A percentile compares a stretch with the other conserved stretches of the same genome.
phyloP scores from a whole-genome alignment of 37 sponge, comb jelly and placozoan species.

The Diacarnus erythraeanus region DNA sequence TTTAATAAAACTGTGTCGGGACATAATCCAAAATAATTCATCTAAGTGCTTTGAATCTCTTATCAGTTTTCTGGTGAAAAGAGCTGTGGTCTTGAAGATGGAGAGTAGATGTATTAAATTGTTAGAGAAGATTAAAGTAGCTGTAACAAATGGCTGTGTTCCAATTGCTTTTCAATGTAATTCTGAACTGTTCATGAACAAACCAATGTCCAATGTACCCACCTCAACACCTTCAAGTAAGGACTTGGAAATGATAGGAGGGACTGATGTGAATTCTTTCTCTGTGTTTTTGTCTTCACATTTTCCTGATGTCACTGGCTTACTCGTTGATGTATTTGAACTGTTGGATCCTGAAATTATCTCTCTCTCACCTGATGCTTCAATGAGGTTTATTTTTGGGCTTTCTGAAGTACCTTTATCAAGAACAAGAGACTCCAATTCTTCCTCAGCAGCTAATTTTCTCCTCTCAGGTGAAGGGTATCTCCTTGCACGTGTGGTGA shows the following conservation, averaged over 20 bases:
- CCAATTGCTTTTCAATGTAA: constrained; percentile 27
- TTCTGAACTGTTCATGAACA: constrained; percentile 3
- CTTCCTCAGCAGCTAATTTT: background rate
- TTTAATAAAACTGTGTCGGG: background rate
- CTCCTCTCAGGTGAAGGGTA: constrained; percentile 53
- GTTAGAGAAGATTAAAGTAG: constrained; percentile 5
- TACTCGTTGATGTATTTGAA: constrained; percentile 47
- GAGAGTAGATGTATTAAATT: constrained; percentile 31
- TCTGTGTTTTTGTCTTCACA: background rate
- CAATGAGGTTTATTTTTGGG: constrained; percentile 31
- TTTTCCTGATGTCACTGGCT: constrained; percentile 35
- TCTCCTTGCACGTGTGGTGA: constrained; percentile 32
- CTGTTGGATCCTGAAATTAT: constrained; percentile 53
- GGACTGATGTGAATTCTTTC: background rate
- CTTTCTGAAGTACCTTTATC: background rate
- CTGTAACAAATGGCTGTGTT: background rate
- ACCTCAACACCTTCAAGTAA: background rate
- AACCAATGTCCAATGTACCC: background rate
- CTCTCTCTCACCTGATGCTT: background rate
- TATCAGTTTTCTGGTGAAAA: constrained; percentile 18
- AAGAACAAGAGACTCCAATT: background rate
- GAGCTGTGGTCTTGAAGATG: constrained; percentile 7
- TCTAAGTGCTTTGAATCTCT: constrained; percentile 7
- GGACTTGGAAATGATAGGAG: background rate
- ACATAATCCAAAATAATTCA: background rate